These are phyloP conservation scores for Diplodus puntazzo DNA, from an alignment of 2,797 vertebrate genomes.

Conservation along the genomic window DNA sequence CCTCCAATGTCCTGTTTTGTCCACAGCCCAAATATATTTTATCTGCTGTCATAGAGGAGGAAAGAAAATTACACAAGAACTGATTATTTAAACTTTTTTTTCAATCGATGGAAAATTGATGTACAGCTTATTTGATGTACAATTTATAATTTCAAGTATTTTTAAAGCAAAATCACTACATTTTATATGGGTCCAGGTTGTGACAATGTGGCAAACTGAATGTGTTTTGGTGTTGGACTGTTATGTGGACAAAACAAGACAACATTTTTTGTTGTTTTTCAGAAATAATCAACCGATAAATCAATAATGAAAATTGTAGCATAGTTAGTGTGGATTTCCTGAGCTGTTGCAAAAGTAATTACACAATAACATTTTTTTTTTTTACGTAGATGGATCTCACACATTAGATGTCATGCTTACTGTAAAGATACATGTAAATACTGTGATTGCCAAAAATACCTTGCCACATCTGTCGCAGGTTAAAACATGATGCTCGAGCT, in stretches of 20 bases:
- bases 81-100: too few relatives aligned
- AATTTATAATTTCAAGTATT: too few relatives aligned
- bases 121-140: neutral
- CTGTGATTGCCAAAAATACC: neutral
- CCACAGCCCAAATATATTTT: too few relatives aligned
- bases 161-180: too few relatives aligned
- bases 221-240: neutral
- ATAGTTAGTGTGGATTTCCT: neutral
- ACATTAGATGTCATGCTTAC: neutral
- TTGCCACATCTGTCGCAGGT: neutral
- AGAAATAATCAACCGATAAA: too few relatives aligned
- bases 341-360: neutral
- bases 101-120: neutral
- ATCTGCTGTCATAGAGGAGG: too few relatives aligned
- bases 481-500: neutral
- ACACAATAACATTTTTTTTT: neutral
- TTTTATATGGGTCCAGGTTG: too few relatives aligned
- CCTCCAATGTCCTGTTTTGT: too few relatives aligned
- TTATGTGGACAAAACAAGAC: neutral
- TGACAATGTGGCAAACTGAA: neutral
- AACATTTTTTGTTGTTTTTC: neutral
- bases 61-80: too few relatives aligned
- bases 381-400: neutral
- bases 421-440: neutral
- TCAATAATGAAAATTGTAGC: neutral